Conservation (phyloP, 2,113 vertebrate species). For the Chlorocebus sabaeus region DNA sequence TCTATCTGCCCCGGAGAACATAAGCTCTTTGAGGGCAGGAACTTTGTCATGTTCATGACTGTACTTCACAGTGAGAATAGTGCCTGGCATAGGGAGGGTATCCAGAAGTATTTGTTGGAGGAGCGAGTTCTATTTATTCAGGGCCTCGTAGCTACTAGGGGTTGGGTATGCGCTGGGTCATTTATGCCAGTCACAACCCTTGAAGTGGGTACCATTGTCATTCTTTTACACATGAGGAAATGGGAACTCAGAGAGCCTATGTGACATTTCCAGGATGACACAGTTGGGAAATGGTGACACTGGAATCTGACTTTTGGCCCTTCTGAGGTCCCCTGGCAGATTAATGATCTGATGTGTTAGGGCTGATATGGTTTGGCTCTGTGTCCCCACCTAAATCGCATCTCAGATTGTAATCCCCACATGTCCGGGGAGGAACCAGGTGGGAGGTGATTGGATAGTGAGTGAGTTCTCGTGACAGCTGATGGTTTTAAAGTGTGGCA, state of each 20-base stretch:
- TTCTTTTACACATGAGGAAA: background rate
- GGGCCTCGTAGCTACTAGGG: fast-evolving
- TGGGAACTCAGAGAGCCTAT: background rate
- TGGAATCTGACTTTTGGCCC: background rate
- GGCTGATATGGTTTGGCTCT: background rate
- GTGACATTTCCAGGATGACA: background rate
- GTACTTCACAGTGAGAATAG: background rate
- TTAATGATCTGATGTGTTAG: background rate
- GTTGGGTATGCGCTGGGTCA: background rate
- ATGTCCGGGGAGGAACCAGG: no score
- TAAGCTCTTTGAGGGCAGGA: background rate
- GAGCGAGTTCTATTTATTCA: background rate
- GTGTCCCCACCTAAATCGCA: no score
- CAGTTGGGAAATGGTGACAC: background rate
- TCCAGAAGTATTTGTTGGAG: background rate
- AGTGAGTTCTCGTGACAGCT: no score
- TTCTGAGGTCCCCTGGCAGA: background rate
- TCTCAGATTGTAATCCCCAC: no score
- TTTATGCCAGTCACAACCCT: background rate
- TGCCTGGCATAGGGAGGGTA: background rate
- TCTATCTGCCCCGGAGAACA: background rate
- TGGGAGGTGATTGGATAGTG: no score
- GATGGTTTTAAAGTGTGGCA: no score
- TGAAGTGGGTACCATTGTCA: no score
- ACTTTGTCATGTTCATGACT: background rate